These are phyloP conservation scores for Scolopax bukidnonensis DNA, from an alignment of 2,797 vertebrate genomes.

Conservation along the genomic window DNA sequence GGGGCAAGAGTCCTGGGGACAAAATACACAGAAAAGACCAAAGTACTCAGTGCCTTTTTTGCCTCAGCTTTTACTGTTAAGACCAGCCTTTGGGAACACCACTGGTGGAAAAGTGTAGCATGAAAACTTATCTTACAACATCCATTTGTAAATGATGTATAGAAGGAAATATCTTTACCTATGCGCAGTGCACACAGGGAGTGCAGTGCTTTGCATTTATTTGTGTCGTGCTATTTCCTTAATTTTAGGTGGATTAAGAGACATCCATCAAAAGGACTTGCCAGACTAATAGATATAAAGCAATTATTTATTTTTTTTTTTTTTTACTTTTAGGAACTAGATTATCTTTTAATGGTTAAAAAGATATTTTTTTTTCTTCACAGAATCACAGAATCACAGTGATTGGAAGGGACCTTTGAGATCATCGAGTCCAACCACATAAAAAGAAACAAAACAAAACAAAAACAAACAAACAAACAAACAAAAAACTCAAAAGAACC, in stretches of 20 bases:
- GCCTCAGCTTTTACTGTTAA: background rate
- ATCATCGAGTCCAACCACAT: too few relatives aligned
- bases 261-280: background rate
- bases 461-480: too few relatives aligned
- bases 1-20: background rate
- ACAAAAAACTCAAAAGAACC: too few relatives aligned
- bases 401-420: too few relatives aligned
- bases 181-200: background rate
- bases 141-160: conserved; percentile 13
- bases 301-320: background rate
- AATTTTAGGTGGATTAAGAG: conserved; percentile 13
- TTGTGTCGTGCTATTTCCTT: background rate
- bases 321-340: background rate
- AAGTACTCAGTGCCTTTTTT: background rate
- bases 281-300: background rate
- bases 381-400: too few relatives aligned
- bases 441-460: too few relatives aligned
- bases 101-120: background rate
- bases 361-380: background rate
- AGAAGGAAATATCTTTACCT: conserved; percentile 13
- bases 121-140: background rate
- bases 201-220: background rate
- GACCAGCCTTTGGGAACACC: background rate
- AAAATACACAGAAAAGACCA: background rate
- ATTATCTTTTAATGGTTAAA: background rate